Evolutionary conservation across 2,113 vertebrate genomes (phyloP), one percentile per base, ranked within the genome.

Genomic region (Dryoscopus gambensis): DNA sequence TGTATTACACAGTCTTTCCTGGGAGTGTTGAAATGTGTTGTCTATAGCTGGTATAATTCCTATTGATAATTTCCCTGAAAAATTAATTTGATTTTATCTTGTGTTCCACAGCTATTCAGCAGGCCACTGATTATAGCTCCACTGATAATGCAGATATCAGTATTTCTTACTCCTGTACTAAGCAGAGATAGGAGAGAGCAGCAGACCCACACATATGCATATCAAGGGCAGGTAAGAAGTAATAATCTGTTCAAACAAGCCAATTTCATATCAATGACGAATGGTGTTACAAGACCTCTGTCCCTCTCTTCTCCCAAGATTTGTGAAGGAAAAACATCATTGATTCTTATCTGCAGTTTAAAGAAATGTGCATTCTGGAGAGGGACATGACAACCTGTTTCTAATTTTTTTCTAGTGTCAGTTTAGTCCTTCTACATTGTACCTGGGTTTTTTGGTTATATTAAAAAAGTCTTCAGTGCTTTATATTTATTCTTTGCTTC

Each of bases 231-330:
- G 53, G 59, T 30, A 79, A 95, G 47, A n/a, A 67, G 19, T 5
- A 64, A 68, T 35, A 19, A 27, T 90, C 42, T 39, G 3, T 60
- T 75, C 56, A 52, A 71, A 8, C 30, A 78, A 84, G 33, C 35
- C 47, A 59, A 3, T 44, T 85, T 68, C 39, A 4, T 60, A 39
- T 39, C 0, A 0, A 15, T 64, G 49, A 33, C 9, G 6, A 70
- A 20, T 0, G 0, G 22, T 30, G 33, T 28, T 42, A 18, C 50
- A n/a, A 25, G 50, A 62, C 33, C 39, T 70, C 20, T 30, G 18
- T 39, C 31, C 21, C 15, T 6, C 30, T 63, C n/a, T 59, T 33
- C 28, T 70, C 52, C 11, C 2, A 13, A 35, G 39, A 42, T 57
- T 53, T 62, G 19, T 19, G 21, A 67, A 9, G 13, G 7, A 39